Conservation (phyloP, 1,140 invertebrate genomes). For the Brachystomella parvula region DNA sequence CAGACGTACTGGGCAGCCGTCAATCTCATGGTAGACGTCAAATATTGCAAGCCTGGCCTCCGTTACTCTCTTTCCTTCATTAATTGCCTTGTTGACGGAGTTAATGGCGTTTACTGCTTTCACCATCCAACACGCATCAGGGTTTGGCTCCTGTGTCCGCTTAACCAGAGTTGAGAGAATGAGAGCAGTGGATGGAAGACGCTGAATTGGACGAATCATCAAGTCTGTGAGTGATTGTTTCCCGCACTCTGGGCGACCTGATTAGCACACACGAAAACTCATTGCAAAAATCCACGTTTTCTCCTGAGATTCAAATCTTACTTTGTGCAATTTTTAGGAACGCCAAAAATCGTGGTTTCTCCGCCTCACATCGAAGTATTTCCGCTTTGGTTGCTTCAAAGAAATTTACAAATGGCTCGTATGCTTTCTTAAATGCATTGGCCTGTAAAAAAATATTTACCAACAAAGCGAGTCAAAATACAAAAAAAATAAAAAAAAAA, state of each 20-base stretch:
- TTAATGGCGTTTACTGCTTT: slow-evolving; percentile 76
- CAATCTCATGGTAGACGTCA: slow-evolving; percentile 95
- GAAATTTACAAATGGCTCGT: slow-evolving; percentile 95
- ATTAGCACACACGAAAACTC: no score
- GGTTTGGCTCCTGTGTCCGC: slow-evolving; percentile 74
- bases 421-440: slow-evolving; percentile 71
- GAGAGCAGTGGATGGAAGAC: slow-evolving; percentile 88
- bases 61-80: slow-evolving; percentile 92
- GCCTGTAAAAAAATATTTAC: no score
- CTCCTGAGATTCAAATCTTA: no score
- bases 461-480: slow-evolving; percentile 17
- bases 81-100: slow-evolving; percentile 91
- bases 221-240: slow-evolving; percentile 88
- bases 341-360: slow-evolving; percentile 90
- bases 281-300: no score
- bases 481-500: background rate
- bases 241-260: slow-evolving; percentile 79
- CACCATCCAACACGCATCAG: slow-evolving; percentile 73
- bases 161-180: slow-evolving; percentile 90
- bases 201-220: slow-evolving; percentile 91
- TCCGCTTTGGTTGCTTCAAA: slow-evolving; percentile 94
- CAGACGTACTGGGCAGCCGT: slow-evolving; percentile 83
- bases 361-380: slow-evolving; percentile 77
- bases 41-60: slow-evolving; percentile 92
- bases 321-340: slow-evolving; percentile 93